Percentiles rank a stretch among this genome's conserved stretches.
phyloP scores from a whole-genome alignment of 2,888 invertebrate species.

The Tetranychus piercei region DNA sequence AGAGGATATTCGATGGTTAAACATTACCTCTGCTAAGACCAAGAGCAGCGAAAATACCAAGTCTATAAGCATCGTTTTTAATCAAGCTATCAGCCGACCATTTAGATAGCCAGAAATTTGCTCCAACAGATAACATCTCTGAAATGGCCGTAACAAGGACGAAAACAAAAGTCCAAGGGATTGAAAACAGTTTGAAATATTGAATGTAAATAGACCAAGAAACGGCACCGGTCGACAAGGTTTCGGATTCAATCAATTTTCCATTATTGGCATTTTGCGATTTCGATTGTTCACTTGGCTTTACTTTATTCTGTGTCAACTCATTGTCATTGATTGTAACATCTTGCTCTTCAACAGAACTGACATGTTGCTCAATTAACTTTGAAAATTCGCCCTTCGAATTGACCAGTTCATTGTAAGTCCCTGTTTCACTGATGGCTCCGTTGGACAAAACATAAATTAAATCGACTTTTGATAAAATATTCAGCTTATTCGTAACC shows the following conservation, averaged over 20 bases:
- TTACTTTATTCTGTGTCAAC: background rate
- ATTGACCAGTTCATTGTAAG: conserved; percentile 35
- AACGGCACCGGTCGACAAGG: conserved; percentile 36
- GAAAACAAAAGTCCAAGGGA: conserved; percentile 51
- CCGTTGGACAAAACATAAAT: conserved; percentile 33
- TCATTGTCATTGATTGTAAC: conserved; percentile 18
- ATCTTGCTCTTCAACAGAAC: conserved; percentile 29
- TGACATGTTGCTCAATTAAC: conserved; percentile 34
- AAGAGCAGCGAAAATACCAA: background rate
- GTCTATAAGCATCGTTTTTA: background rate
- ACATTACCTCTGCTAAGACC: background rate
- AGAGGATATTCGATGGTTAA: too few species aligned
- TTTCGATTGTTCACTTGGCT: background rate
- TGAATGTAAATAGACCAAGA: conserved; percentile 70
- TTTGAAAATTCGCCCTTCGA: conserved; percentile 36
- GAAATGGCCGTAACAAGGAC: conserved; percentile 44
- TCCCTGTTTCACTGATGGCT: conserved; percentile 34
- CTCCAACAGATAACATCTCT: background rate
- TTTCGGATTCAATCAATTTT: conserved; percentile 21
- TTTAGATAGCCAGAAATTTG: conserved; percentile 21
- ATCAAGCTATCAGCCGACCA: conserved; percentile 12
- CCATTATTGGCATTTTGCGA: background rate
- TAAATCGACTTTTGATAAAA: conserved; percentile 33
- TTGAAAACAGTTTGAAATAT: conserved; percentile 66
- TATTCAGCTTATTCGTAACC: conserved; percentile 38